Percentiles rank a stretch among this genome's conserved stretches.
Conservation (phyloP, 2,797 vertebrate genomes). For the Manis javanica region DNA sequence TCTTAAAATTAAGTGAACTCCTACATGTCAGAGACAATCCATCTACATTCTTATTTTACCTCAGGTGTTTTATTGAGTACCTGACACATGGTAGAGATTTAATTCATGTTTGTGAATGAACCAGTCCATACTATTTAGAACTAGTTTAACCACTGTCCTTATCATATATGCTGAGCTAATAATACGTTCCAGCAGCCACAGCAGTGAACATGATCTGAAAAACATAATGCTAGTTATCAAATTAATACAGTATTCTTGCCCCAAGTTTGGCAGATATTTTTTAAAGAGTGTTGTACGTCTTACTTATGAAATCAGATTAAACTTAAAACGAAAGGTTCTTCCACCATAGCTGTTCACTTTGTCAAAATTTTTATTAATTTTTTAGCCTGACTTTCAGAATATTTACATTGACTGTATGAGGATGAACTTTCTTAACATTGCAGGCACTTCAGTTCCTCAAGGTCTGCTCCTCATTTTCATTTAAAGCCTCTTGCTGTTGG, state of each 20-base stretch:
- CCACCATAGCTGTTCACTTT: not conserved
- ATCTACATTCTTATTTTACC: not conserved
- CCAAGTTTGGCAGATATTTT: constrained; percentile 16
- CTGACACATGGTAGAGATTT: not conserved
- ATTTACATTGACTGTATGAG: not conserved
- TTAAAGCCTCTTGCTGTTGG: not conserved
- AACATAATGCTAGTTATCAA: not conserved
- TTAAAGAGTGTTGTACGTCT: not conserved
- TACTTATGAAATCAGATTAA: not conserved
- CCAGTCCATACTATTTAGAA: not conserved
- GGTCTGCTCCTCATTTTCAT: not conserved
- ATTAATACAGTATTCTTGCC: not conserved
- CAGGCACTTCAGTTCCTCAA: not conserved
- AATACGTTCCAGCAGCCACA: not conserved
- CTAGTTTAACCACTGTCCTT: not conserved
- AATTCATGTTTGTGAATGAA: not conserved
- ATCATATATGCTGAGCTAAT: not conserved
- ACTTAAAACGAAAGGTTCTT: not conserved
- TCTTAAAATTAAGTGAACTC: not conserved
- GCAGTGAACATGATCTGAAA: not conserved
- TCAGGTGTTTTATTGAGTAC: not conserved
- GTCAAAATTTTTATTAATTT: not conserved
- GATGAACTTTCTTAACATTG: constrained; percentile 18
- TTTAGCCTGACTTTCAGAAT: constrained; percentile 12
- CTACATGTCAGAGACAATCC: not conserved